These are phyloP conservation scores for Hermaeophaga mercurialis DNA, from an alignment of 2,888 invertebrate species.

Conservation along the genomic window DNA sequence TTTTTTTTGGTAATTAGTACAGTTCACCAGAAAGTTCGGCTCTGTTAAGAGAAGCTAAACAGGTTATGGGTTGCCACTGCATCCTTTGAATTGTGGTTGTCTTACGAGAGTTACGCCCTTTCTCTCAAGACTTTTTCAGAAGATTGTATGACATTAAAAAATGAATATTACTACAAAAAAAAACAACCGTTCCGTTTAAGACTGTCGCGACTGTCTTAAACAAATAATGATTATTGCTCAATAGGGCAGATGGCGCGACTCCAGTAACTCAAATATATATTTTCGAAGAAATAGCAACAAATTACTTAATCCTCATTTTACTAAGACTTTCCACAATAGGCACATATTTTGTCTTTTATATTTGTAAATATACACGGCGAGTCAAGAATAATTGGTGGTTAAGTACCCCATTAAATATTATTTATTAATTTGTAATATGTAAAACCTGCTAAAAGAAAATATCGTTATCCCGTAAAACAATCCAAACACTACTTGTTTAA, in stretches of 20 bases:
- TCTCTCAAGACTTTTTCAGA: slow-evolving; percentile 47
- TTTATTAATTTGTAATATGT: too few species aligned
- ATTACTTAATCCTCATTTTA: too few species aligned
- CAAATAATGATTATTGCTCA: slow-evolving; percentile 19
- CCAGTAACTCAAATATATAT: too few species aligned
- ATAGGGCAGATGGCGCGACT: slow-evolving; percentile 5
- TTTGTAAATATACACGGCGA: too few species aligned
- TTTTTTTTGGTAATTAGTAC: background rate
- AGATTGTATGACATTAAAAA: slow-evolving; percentile 46
- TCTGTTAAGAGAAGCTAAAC: slow-evolving; percentile 48
- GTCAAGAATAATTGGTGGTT: too few species aligned
- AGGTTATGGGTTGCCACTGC: slow-evolving; percentile 54
- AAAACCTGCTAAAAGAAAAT: too few species aligned
- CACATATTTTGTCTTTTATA: too few species aligned
- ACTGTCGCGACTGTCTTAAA: slow-evolving; percentile 17
- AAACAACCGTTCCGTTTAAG: slow-evolving; percentile 29
- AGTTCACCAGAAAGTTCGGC: slow-evolving; percentile 25
- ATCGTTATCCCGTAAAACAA: too few species aligned
- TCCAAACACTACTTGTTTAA: too few species aligned
- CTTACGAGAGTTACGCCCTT: slow-evolving; percentile 55
- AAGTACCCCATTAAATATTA: too few species aligned
- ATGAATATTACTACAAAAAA: slow-evolving; percentile 33
- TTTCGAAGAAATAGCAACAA: too few species aligned
- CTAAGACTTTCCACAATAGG: too few species aligned
- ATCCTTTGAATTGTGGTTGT: slow-evolving; percentile 54